These are phyloP conservation scores for Solenopsis fugax DNA, from an alignment of 1,140 invertebrate species.

Conservation along the genomic window DNA sequence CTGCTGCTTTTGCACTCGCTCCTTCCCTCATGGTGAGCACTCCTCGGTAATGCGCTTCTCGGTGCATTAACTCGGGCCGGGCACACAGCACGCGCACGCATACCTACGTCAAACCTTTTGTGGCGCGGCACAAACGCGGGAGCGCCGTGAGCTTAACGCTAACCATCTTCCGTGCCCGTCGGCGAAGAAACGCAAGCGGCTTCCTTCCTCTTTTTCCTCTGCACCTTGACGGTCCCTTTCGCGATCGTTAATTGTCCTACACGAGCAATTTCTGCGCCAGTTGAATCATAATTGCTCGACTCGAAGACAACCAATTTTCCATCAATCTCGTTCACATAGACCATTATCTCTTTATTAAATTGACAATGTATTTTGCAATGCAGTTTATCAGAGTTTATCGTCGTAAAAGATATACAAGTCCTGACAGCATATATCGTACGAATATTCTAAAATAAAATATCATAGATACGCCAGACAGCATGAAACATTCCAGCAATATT, in stretches of 20 bases:
- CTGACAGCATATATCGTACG: too few species aligned
- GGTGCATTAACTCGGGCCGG: conserved; percentile 82
- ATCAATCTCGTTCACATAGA: not conserved
- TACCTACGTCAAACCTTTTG: conserved; percentile 53
- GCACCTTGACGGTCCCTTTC: not conserved
- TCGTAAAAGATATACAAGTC: too few species aligned
- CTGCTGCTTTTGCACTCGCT: conserved; percentile 65
- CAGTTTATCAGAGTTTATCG: not conserved
- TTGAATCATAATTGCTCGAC: not conserved
- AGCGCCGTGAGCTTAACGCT: not conserved
- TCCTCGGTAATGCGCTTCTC: conserved; percentile 82
- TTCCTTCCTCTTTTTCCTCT: conserved; percentile 11
- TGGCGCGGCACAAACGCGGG: conserved; percentile 8
- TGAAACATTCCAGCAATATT: too few species aligned
- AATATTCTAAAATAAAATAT: too few species aligned
- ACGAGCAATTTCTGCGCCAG: not conserved
- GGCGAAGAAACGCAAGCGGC: not conserved
- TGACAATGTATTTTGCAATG: not conserved
- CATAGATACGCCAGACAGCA: too few species aligned
- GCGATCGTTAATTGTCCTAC: conserved; percentile 3
- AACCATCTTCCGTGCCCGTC: not conserved
- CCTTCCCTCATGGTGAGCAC: conserved; percentile 75
- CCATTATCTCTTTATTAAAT: not conserved
- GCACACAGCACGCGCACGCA: conserved; percentile 12
- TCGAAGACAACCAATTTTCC: not conserved